Evolutionary conservation across 1,140 invertebrate species (phyloP).

Genomic region (Hylaeus volcanicus): DNA sequence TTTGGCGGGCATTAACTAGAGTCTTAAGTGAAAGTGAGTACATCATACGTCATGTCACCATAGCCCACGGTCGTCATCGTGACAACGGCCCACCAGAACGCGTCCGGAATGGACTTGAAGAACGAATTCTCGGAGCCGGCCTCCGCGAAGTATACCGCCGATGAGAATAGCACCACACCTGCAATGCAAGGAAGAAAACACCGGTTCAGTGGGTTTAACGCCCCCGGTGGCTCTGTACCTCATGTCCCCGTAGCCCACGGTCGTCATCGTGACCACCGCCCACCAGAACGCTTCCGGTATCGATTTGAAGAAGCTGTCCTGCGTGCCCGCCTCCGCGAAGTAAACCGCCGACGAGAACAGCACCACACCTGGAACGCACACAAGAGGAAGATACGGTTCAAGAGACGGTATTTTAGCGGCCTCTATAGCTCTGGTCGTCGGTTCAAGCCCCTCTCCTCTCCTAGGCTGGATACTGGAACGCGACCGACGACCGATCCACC

Average conservation of each 20-base stretch:
- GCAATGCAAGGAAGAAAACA: conserved; percentile 82
- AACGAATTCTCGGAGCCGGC: conserved; percentile 96
- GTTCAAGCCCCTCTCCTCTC: conserved; percentile 2
- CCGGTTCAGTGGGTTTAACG: conserved; percentile 78
- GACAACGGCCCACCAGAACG: conserved; percentile 95
- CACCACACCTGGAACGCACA: conserved; percentile 94
- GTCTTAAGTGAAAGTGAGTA: conserved; percentile 85
- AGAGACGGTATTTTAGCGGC: conserved; percentile 52
- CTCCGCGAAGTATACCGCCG: conserved; percentile 99
- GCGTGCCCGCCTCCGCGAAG: conserved; percentile 98
- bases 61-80: conserved; percentile 97
- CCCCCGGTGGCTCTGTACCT: conserved; percentile 84
- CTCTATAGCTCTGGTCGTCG: conserved; percentile 26
- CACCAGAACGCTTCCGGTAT: conserved; percentile 99
- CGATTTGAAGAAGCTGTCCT: conserved; percentile 99
- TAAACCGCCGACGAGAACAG: conserved; percentile 99
- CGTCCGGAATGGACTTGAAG: conserved; percentile 98
- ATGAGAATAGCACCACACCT: conserved; percentile 99
- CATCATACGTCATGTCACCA: conserved; percentile 99
- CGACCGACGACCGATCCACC: neutral
- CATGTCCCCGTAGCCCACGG: conserved; percentile 99
- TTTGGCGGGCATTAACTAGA: conserved; percentile 81
- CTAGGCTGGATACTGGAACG: neutral
- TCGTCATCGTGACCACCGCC: conserved; percentile 99
- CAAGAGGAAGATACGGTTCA: conserved; percentile 65